phyloP scores from a whole-genome alignment of 2,888 invertebrate genomes.

The Chloroclystis v-ata region DNA sequence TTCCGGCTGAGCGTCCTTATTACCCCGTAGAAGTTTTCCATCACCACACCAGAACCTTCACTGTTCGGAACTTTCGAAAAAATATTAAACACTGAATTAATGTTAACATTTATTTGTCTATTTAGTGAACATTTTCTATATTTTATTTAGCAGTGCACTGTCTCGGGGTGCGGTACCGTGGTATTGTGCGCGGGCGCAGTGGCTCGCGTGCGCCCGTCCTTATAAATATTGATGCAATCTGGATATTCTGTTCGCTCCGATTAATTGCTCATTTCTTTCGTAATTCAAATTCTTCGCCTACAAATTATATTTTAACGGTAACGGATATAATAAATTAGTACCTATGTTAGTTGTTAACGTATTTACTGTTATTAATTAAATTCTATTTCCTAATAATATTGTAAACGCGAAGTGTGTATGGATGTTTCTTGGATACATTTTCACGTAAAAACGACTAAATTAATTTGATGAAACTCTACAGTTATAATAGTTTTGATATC shows the following conservation, averaged over 20 bases:
- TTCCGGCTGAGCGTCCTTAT: conserved; percentile 68
- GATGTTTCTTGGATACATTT: too few relatives aligned
- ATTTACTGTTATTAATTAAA: too few relatives aligned
- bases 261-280: conserved; percentile 61
- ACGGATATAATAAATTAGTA: conserved; percentile 11
- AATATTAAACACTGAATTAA: conserved; percentile 3
- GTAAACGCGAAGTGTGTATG: too few relatives aligned
- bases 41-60: conserved; percentile 27
- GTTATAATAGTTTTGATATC: too few relatives aligned
- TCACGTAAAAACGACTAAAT: too few relatives aligned
- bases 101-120: background rate
- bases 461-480: too few relatives aligned
- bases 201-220: conserved; percentile 49
- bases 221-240: conserved; percentile 74
- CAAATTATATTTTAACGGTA: conserved; percentile 32
- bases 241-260: conserved; percentile 61
- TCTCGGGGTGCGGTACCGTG: conserved; percentile 60
- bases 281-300: conserved; percentile 47
- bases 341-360: background rate
- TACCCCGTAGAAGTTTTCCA: conserved; percentile 70
- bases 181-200: conserved; percentile 53
- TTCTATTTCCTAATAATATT: too few relatives aligned
- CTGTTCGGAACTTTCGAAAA: conserved; percentile 27
- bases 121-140: background rate
- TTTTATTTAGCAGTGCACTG: conserved; percentile 51